These are phyloP conservation scores for Amitus sp. DNA, from an alignment of 2,888 invertebrate genomes.

Conservation along the genomic window DNA sequence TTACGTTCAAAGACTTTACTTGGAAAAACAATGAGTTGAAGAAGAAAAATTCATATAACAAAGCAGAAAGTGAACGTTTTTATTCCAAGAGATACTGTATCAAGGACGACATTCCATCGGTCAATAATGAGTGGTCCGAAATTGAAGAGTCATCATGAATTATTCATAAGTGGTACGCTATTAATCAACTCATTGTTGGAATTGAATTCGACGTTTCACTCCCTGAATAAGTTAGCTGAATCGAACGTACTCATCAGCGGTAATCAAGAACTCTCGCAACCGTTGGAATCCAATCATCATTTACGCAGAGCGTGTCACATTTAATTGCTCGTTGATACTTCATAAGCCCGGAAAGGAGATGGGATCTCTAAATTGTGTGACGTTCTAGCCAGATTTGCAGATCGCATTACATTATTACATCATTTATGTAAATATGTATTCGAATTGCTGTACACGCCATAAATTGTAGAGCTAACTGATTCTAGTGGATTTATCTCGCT, in stretches of 20 bases:
- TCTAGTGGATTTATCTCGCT: too few relatives aligned
- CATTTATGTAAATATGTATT: too few relatives aligned
- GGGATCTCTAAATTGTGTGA: too few relatives aligned
- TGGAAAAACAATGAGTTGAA: too few relatives aligned
- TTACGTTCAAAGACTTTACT: too few relatives aligned
- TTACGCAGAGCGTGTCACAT: constrained; percentile 6
- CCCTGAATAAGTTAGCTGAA: constrained; percentile 7
- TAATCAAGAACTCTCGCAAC: constrained; percentile 7
- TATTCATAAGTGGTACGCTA: constrained; percentile 14
- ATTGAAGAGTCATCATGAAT: constrained; percentile 7
- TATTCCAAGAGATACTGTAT: too few relatives aligned
- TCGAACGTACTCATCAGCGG: constrained; percentile 1
- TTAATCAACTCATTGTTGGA: constrained; percentile 12
- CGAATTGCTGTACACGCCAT: too few relatives aligned
- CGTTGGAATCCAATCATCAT: constrained; percentile 9
- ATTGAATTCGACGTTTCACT: constrained; percentile 10
- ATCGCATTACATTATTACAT: too few relatives aligned
- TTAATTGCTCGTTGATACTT: constrained; percentile 11
- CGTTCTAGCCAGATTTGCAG: too few relatives aligned
- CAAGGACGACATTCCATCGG: background rate
- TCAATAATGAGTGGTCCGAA: background rate
- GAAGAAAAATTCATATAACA: too few relatives aligned
- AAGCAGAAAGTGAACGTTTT: too few relatives aligned
- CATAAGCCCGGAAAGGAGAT: background rate
- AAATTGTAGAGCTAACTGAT: too few relatives aligned